These are phyloP conservation scores for Channa striata DNA, from an alignment of 2,797 vertebrate genomes.

Conservation along the genomic window DNA sequence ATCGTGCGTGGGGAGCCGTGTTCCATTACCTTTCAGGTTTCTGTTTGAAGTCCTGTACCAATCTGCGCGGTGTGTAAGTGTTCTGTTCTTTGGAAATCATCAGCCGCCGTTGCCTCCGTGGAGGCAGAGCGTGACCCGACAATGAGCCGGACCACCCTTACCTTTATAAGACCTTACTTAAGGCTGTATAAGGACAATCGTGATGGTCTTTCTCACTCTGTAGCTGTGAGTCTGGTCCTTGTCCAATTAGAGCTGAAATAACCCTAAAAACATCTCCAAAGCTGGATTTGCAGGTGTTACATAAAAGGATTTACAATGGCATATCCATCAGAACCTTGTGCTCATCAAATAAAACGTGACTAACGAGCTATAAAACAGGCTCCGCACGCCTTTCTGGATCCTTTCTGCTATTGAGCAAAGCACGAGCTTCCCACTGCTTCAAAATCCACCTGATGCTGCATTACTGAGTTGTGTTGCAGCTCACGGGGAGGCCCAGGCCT, in stretches of 20 bases:
- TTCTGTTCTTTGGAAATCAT: no score
- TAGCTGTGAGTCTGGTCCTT: not conserved
- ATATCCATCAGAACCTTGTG: not conserved
- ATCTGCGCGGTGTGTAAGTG: no score
- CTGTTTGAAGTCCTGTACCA: slow-evolving; percentile 17
- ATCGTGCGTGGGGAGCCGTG: not conserved
- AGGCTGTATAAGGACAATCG: no score
- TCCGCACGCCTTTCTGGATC: not conserved
- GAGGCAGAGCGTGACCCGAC: no score
- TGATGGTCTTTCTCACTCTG: not conserved
- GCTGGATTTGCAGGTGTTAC: not conserved
- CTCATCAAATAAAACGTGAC: not conserved
- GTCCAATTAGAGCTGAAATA: not conserved
- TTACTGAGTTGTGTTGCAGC: not conserved
- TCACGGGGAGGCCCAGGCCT: slow-evolving; percentile 9
- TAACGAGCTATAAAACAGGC: not conserved
- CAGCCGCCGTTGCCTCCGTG: no score
- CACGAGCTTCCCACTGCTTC: not conserved
- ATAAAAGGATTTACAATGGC: not conserved
- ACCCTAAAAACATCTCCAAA: not conserved
- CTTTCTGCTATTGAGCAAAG: not conserved
- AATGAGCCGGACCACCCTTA: no score
- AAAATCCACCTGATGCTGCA: slow-evolving; percentile 28
- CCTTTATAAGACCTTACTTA: no score
- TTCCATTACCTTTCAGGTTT: no score